Base-by-base conservation (phyloP, 2,113 vertebrate genomes). In the Pedionomus torquatus region DNA sequence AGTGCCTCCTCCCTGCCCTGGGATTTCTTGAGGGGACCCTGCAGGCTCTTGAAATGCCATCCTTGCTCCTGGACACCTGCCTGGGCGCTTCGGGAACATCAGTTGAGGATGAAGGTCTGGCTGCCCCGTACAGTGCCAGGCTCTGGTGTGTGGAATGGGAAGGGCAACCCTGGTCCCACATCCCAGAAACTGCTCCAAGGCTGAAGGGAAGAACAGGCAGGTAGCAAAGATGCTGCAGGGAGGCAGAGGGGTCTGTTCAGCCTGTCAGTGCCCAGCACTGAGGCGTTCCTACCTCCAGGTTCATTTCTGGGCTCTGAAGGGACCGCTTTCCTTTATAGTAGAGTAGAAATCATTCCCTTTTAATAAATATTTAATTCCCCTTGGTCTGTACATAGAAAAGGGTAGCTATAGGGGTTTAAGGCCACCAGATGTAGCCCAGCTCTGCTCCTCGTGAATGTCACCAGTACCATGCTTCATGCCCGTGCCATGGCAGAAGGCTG, bases 91-190 rank as follows among this genome's bases (percentile, higher is more conserved):
- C 18, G 46, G 70, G 72, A 72, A 33, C 70, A 65, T 51, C 5
- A 5, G 1, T 3, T 75, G 16, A 3, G 10, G 57, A 13, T 13
- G 51, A 71, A 49, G 61, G 5, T 41, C 52, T 75, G 17, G 33
- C 21, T 0, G 0, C 8, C 10, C 31, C 1, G 7, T 9, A 48
- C 30, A 48, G 49, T 8, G 30, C 63, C 52, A 48, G 66, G 52
- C 28, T 68, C 49, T 39, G 51, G n/a, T 2, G 5, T 1, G 3
- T 30, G 48, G 52, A 15, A 9, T 52, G 66, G 70, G 49, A 54
- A 43, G 71, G 16, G 7, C 31, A 37, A 20, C 15, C 33, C 75
- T 28, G 13, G 16, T 31, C 41, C 19, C 58, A 35, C 49, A 3
- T 2, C 31, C 68, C 28, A 7, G 26, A 83, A 81, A 2, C 44